These are phyloP conservation scores for Coilia nasus DNA, from an alignment of 2,797 vertebrate genomes.

Conservation along the genomic window DNA sequence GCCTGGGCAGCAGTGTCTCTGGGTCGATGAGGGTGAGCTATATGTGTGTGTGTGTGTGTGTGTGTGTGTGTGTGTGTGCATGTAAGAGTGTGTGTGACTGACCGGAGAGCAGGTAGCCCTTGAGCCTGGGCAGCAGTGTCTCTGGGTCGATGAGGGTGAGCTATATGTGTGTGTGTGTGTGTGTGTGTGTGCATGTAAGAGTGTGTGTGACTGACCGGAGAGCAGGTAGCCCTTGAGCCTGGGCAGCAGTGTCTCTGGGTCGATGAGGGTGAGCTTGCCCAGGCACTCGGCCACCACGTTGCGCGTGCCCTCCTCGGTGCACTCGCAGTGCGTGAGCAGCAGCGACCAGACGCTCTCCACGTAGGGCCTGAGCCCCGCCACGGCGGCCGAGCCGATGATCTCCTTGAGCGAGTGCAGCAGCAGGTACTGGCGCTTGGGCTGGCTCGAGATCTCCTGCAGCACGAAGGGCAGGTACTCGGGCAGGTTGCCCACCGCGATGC, in stretches of 20 bases:
- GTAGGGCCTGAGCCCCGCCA: conserved; percentile 92
- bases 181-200: not conserved
- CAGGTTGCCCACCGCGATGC: conserved; percentile 97
- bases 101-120: conserved; percentile 98
- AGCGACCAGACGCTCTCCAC: conserved; percentile 96
- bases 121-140: no score
- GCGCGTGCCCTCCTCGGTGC: conserved; percentile 96
- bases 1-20: no score
- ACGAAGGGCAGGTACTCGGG: conserved; percentile 97
- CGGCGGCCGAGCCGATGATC: conserved; percentile 95
- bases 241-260: conserved; percentile 94
- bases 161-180: not conserved
- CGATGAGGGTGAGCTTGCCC: conserved; percentile 95
- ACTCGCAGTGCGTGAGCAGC: conserved; percentile 96
- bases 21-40: no score
- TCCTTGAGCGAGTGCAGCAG: conserved; percentile 98
- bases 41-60: not conserved
- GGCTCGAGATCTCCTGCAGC: conserved; percentile 96
- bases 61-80: not conserved
- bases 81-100: conserved; percentile 29
- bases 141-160: no score
- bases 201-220: conserved; percentile 78
- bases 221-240: conserved; percentile 95
- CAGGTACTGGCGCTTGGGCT: conserved; percentile 95
- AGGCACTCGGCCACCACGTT: conserved; percentile 98